A percentile compares a stretch with the other conserved stretches of the same genome.
Conservation (phyloP, 2,113 vertebrate species). For the Gila orcuttii region DNA sequence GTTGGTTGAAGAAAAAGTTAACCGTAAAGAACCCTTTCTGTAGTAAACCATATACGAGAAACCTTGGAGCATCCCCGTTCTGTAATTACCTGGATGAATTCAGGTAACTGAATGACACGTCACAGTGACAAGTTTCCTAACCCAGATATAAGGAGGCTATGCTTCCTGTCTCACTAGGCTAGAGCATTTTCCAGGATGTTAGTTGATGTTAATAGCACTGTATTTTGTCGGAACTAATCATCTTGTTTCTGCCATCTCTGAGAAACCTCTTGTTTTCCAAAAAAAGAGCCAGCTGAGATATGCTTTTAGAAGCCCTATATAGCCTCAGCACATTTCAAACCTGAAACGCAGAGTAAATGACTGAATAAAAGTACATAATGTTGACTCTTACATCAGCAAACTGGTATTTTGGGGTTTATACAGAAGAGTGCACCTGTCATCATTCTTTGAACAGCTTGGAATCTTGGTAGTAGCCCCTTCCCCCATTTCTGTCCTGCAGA, state of each 20-base stretch:
- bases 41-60: conserved; percentile 41
- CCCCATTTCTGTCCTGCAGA: conserved; percentile 57
- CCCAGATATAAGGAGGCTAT: conserved; percentile 53
- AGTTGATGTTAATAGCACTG: conserved; percentile 49
- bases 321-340: conserved; percentile 60
- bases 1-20: conserved; percentile 80
- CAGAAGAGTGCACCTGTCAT: conserved; percentile 70
- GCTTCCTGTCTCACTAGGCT: conserved; percentile 48
- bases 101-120: conserved; percentile 6
- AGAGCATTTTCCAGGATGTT: conserved; percentile 25
- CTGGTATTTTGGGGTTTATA: conserved; percentile 45
- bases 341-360: conserved; percentile 67
- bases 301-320: conserved; percentile 57
- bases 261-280: conserved; percentile 62
- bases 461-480: conserved; percentile 57
- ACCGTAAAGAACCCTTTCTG: conserved; percentile 74
- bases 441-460: conserved; percentile 64
- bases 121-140: conserved; percentile 36
- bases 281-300: conserved; percentile 62
- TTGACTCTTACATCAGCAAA: conserved; percentile 71
- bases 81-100: conserved; percentile 43
- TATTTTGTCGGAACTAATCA: conserved; percentile 53
- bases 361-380: conserved; percentile 70
- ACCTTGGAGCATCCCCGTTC: conserved; percentile 9
- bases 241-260: conserved; percentile 52